phyloP scores from a whole-genome alignment of 2,797 vertebrate species.

The Remorina albescens region DNA sequence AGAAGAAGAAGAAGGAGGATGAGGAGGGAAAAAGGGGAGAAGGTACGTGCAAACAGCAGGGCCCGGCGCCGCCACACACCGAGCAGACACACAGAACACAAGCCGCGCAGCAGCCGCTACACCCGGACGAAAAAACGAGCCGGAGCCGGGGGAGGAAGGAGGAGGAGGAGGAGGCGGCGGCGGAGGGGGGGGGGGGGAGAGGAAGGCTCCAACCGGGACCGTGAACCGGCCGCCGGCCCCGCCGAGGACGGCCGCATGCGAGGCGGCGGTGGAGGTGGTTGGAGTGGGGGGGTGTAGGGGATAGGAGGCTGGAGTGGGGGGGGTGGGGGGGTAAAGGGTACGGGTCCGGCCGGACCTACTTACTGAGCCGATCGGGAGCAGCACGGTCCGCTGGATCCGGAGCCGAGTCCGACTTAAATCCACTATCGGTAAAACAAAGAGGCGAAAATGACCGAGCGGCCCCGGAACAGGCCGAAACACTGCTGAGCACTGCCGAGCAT shows the following conservation, averaged over 20 bases:
- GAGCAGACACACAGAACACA: conserved; percentile 72
- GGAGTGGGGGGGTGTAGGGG: no score
- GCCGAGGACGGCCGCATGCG: conserved; percentile 33
- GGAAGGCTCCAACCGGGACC: conserved; percentile 66
- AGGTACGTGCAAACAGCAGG: no score
- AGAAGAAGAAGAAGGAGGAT: no score
- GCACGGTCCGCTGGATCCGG: conserved; percentile 81
- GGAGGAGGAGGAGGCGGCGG: conserved; percentile 65
- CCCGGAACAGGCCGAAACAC: conserved; percentile 91
- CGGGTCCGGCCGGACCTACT: no score
- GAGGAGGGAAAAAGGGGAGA: no score
- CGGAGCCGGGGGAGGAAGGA: no score
- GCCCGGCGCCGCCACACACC: conserved; percentile 84
- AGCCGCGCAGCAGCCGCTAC: conserved; percentile 84
- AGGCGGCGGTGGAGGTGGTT: no score
- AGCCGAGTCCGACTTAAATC: conserved; percentile 87
- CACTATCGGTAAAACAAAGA: conserved; percentile 97
- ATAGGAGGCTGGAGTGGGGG: no score
- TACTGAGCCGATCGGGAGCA: conserved; percentile 84
- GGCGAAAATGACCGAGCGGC: conserved; percentile 96
- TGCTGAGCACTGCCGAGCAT: conserved; percentile 85
- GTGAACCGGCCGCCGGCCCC: conserved; percentile 48
- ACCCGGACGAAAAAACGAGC: no score
- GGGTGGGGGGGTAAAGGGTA: no score
- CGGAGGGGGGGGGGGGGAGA: no score